Conservation (phyloP, 2,113 vertebrate species). For the Calyptommatus sinebrachiatus region DNA sequence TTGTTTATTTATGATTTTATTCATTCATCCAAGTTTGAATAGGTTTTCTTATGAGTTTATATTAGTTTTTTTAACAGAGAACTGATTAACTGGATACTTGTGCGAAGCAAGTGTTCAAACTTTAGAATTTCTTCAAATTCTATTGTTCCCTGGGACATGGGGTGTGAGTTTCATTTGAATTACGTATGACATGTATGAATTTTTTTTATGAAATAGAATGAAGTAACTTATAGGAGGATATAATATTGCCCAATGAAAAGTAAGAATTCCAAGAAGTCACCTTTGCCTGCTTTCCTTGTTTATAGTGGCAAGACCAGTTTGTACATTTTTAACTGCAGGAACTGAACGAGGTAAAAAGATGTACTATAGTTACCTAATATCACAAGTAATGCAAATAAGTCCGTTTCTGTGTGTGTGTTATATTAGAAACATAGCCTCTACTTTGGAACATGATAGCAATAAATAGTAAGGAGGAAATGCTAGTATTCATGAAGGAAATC, state of each 20-base stretch:
- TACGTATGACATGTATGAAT: background rate
- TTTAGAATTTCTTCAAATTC: no score
- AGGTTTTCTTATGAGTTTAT: no score
- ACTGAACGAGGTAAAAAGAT: background rate
- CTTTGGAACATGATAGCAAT: background rate
- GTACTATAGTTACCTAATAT: background rate
- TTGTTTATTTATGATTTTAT: no score
- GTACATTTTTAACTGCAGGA: background rate
- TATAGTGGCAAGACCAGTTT: background rate
- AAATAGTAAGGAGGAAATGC: background rate
- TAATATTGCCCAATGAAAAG: background rate
- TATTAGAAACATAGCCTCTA: background rate
- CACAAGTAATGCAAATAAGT: background rate
- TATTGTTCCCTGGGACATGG: background rate
- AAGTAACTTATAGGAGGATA: background rate
- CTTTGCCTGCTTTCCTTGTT: background rate
- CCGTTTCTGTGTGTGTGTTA: no score
- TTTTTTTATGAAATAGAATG: background rate
- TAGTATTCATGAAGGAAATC: background rate
- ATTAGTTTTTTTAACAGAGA: no score
- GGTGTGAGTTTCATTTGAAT: background rate
- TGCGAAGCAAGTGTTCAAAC: no score
- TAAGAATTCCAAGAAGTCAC: background rate
- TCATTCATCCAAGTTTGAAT: no score
- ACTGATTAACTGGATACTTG: no score